phyloP scores from a whole-genome alignment of 2,797 vertebrate species.

The Parauchenoglanis punctatus region DNA sequence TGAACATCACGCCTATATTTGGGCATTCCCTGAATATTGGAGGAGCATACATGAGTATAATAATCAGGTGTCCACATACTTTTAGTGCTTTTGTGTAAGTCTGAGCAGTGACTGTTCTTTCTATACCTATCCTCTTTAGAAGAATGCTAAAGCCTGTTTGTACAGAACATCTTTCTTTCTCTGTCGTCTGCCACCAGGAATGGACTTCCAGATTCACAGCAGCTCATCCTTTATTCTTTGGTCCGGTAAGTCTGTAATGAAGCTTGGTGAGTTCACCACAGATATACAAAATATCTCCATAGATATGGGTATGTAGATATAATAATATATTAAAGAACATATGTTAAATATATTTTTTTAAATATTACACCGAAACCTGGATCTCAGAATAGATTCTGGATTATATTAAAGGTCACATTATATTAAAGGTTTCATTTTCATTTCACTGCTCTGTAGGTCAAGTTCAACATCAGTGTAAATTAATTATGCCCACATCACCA shows the following conservation, averaged over 20 bases:
- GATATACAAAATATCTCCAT: neutral
- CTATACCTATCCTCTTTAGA: slow-evolving; percentile 71
- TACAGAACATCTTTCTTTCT: slow-evolving; percentile 75
- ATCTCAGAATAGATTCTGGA: neutral
- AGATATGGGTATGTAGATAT: neutral
- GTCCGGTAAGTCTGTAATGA: slow-evolving; percentile 83
- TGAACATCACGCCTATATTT: neutral
- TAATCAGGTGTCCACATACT: neutral
- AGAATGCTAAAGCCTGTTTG: slow-evolving; percentile 76
- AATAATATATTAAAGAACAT: neutral
- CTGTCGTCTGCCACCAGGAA: slow-evolving; percentile 73
- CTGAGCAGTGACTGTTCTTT: neutral
- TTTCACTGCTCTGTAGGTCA: neutral
- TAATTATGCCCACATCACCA: neutral
- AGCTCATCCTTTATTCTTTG: slow-evolving; percentile 82
- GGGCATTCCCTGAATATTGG: neutral
- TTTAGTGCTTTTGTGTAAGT: neutral
- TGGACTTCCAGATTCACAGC: slow-evolving; percentile 78
- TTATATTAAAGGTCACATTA: neutral
- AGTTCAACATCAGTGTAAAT: neutral
- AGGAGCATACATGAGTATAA: neutral
- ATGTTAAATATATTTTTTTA: neutral
- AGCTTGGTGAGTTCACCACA: slow-evolving; percentile 82
- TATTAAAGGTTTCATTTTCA: neutral
- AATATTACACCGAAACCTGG: neutral